phyloP scores from a whole-genome alignment of 2,888 invertebrate species.

The Scaptodrosophila latifasciaeformis region DNA sequence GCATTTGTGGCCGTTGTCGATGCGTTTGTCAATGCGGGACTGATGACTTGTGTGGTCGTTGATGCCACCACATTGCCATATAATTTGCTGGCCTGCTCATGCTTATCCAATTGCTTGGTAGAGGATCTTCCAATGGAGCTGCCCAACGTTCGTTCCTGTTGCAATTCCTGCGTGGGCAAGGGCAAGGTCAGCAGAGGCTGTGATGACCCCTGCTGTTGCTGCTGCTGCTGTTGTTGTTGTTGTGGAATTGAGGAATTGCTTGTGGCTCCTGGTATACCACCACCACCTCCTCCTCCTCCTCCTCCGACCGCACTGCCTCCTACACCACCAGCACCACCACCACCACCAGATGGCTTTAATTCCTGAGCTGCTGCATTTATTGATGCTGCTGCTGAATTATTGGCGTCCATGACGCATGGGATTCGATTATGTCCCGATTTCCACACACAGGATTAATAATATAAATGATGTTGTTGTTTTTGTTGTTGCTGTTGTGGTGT shows the following conservation, averaged over 20 bases:
- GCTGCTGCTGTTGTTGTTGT: background rate
- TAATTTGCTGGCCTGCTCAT: background rate
- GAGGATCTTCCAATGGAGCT: no score
- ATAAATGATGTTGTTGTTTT: constrained; percentile 8
- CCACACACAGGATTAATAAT: no score
- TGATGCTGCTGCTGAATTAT: constrained; percentile 4
- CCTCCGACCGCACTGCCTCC: no score
- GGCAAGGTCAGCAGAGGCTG: no score
- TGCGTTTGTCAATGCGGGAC: background rate
- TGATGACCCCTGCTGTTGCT: background rate
- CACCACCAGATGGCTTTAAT: constrained; percentile 28
- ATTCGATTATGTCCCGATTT: constrained; percentile 2
- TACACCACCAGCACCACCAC: no score
- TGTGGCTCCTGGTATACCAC: background rate
- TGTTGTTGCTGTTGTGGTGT: constrained; percentile 6
- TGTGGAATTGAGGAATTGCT: background rate
- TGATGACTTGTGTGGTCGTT: background rate
- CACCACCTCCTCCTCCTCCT: no score
- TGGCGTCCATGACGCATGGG: constrained; percentile 31
- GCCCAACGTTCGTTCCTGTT: no score
- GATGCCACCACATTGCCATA: constrained; percentile 1
- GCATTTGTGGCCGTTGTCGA: constrained; percentile 16
- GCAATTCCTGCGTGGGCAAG: no score
- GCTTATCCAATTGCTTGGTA: no score
- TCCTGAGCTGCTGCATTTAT: constrained; percentile 22